Base-by-base conservation (phyloP, 2,888 invertebrate genomes). In the Halocaridina rubra region DNA sequence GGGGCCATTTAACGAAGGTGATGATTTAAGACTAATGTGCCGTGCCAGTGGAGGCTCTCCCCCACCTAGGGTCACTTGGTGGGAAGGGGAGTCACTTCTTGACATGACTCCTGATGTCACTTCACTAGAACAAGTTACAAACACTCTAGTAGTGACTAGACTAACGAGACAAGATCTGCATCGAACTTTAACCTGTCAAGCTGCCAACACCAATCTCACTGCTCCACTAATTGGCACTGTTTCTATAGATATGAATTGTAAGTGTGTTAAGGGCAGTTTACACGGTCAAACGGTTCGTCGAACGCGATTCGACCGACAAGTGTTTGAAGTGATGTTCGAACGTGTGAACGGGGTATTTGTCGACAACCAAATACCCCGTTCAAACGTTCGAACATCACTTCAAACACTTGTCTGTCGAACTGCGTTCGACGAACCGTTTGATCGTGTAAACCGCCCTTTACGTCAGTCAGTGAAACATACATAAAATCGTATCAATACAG, bases 51-150 rank as follows among this genome's bases (percentile, higher is more conserved):
- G 85, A 4, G 87, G 87, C 8, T 30, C 61, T n/a, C 87, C 87
- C 22, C 72, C 85, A 16, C 87, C 87, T 3, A 81, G 59, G 16
- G 87, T 87, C 57, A 81, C 79, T 24, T 87, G 87, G 87, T 87
- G 87, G 87, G 75, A 85, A 13, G 81, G 81, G 8, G 32, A 69
- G 4, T 30, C 32, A 22, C 81, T 81, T n/a, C 29, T 85, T 3
- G 81, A 79, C 74, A 57, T 74, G 22, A 72, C 67, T 10, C n/a
- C 77, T 39, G 79, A 85, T 10, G 80, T 77, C 29, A 74, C 75
- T 22, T 72, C 46, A 0, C 13, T 76, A 3, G 64, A 80, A 16
- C 39, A 84, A 39, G 85, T 85, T 13, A 30, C 81, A 5, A 87
- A 87, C 57, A 87, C 85, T 2, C 71, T 87, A 22, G 76, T 84